A percentile compares a stretch with the other conserved stretches of the same genome.
Conservation (phyloP, 23 tunicate species). For the Styela plicata region DNA sequence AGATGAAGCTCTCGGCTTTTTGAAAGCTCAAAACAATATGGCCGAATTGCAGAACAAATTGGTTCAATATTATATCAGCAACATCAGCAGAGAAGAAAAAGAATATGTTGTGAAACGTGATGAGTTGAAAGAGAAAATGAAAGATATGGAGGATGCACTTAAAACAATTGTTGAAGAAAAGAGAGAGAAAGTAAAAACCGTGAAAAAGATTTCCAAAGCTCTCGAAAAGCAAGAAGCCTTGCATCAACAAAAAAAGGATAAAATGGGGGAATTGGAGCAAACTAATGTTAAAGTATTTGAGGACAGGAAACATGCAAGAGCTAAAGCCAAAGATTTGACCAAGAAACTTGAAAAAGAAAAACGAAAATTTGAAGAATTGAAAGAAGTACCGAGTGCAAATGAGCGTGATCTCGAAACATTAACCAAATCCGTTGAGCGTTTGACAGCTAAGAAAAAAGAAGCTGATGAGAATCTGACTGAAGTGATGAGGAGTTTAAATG, state of each 20-base stretch:
- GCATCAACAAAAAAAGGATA: conserved; percentile 60
- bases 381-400: conserved; percentile 22
- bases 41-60: conserved; percentile 48
- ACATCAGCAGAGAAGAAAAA: conserved; percentile 26
- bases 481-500: conserved; percentile 50
- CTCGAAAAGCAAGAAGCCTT: conserved; percentile 30
- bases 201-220: conserved; percentile 13
- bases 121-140: conserved; percentile 34
- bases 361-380: conserved; percentile 29
- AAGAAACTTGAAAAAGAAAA: conserved; percentile 62
- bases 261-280: conserved; percentile 81
- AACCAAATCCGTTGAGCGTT: conserved; percentile 34
- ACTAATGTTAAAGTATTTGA: conserved; percentile 83
- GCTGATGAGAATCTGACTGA: conserved; percentile 48
- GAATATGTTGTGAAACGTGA: conserved; percentile 12
- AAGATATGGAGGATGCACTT: conserved; percentile 17
- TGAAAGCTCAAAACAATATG: conserved; percentile 61
- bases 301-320: conserved; percentile 70
- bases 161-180: conserved; percentile 27
- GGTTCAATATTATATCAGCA: conserved; percentile 39
- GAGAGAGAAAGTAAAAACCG: conserved; percentile 35
- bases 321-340: conserved; percentile 53
- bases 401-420: conserved; percentile 42
- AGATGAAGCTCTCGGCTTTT: conserved; percentile 55
- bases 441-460: conserved; percentile 54